Conservation (phyloP, 2,888 invertebrate genomes). For the Drosophila mimetica region DNA sequence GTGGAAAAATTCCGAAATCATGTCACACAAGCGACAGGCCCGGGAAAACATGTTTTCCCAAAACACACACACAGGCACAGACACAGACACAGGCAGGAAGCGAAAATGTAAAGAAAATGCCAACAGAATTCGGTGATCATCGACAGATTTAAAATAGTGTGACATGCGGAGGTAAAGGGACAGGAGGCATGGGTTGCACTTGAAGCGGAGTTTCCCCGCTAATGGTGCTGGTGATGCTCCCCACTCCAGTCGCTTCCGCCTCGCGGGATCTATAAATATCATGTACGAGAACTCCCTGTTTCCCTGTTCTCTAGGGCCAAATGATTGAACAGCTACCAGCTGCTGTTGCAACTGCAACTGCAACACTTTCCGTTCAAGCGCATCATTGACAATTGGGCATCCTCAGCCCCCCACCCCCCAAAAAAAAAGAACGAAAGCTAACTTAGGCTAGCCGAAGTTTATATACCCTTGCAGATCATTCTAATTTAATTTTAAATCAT, state of each 20-base stretch:
- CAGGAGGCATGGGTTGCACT: constrained; percentile 14
- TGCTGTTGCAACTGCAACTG: constrained; percentile 1
- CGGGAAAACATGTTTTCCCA: constrained; percentile 50
- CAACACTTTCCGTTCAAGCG: constrained; percentile 37
- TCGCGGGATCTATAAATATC: constrained; percentile 29
- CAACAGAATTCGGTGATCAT: constrained; percentile 18
- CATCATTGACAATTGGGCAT: constrained; percentile 32
- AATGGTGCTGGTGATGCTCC: constrained; percentile 2
- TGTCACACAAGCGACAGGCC: constrained; percentile 56
- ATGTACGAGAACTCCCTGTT: too few species aligned
- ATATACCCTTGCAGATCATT: too few species aligned
- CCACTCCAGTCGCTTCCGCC: constrained; percentile 27
- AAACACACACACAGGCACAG: too few species aligned
- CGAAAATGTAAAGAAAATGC: constrained; percentile 12
- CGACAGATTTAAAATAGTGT: constrained; percentile 19
- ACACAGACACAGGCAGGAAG: constrained; percentile 66
- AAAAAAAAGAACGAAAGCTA: too few species aligned
- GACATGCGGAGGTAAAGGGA: constrained; percentile 9
- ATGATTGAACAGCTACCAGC: constrained; percentile 34
- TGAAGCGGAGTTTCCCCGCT: constrained; percentile 25
- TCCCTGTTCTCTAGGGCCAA: not conserved
- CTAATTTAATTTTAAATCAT: too few species aligned
- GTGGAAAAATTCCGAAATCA: constrained; percentile 64
- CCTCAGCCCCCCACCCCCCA: not conserved
- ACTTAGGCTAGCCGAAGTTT: too few species aligned